Conservation (phyloP, 1,140 invertebrate species). For the Drosophila takahashii region DNA sequence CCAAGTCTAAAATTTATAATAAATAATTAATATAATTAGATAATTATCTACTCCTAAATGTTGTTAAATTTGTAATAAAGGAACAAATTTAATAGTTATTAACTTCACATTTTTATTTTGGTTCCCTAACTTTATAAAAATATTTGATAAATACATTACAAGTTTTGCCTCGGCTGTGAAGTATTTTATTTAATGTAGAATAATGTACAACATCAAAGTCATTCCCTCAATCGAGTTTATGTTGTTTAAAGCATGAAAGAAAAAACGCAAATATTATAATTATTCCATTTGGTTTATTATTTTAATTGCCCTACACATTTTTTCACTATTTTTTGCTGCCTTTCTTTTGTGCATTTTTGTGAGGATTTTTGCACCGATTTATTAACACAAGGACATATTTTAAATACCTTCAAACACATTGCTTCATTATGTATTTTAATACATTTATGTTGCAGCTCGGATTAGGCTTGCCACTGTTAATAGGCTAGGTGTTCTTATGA, state of each 20-base stretch:
- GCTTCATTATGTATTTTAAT: neutral
- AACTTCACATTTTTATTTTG: too few species aligned
- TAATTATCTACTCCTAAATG: too few species aligned
- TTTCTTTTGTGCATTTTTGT: neutral
- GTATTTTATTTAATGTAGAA: neutral
- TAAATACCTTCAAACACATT: neutral
- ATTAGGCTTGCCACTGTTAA: neutral
- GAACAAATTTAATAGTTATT: too few species aligned
- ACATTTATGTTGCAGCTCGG: neutral
- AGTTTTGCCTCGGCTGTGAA: too few species aligned
- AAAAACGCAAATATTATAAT: neutral
- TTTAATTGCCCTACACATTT: neutral
- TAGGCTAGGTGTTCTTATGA: conserved; percentile 1
- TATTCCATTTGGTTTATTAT: neutral
- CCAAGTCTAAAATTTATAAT: too few species aligned
- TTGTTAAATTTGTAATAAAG: too few species aligned
- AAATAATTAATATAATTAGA: too few species aligned
- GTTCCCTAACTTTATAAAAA: too few species aligned
- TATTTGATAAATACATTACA: too few species aligned
- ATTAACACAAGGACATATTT: neutral
- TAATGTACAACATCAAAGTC: neutral
- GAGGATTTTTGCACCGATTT: neutral
- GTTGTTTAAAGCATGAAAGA: neutral
- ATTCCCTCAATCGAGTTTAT: neutral
- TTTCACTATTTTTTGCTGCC: neutral